These are phyloP conservation scores for Bos indicus DNA, from an alignment of 2,113 vertebrate genomes.

Conservation along the genomic window DNA sequence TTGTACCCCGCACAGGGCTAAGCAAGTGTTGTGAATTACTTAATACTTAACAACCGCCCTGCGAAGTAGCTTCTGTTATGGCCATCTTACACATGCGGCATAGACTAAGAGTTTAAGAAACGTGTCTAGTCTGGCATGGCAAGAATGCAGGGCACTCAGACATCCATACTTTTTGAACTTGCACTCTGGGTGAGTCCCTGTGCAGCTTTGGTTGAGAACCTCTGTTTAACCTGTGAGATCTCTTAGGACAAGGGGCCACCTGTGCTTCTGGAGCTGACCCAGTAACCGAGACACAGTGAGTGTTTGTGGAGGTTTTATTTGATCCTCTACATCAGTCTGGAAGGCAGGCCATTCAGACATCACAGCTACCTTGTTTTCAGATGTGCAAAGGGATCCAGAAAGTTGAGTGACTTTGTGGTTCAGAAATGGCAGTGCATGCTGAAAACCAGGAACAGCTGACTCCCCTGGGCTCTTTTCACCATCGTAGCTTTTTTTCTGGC, in stretches of 20 bases:
- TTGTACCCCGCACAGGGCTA: background rate
- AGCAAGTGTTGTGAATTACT: background rate
- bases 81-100: accelerated
- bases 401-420: background rate
- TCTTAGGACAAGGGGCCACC: background rate
- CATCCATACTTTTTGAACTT: background rate
- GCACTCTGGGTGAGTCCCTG: background rate
- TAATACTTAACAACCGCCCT: background rate
- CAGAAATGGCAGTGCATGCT: background rate
- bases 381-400: background rate
- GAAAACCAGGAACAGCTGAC: background rate
- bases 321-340: background rate
- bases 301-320: background rate
- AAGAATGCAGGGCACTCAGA: background rate
- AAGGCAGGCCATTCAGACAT: background rate
- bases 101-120: background rate
- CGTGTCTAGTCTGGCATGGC: background rate
- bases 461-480: background rate
- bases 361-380: background rate
- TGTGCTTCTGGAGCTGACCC: background rate
- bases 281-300: background rate
- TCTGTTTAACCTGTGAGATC: background rate
- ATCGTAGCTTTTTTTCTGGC: background rate
- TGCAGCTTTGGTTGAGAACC: background rate
- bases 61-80: background rate